Base-by-base conservation (phyloP, 30 jellyfish, hydroid and myxozoan genomes). In the Aurelia aurita region DNA sequence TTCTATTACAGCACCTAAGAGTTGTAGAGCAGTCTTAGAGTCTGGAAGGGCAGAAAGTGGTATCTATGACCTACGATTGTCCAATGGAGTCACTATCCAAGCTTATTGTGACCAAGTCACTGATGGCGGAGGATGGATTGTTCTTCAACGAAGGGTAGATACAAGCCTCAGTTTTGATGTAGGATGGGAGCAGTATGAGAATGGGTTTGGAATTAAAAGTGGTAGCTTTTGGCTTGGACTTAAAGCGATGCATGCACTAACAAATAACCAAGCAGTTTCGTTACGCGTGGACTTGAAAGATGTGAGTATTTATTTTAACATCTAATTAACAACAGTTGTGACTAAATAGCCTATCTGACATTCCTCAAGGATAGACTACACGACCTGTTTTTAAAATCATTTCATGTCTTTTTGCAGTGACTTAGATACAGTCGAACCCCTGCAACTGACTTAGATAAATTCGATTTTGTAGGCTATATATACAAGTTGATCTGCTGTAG, bases 101-200 rank as follows among this genome's bases (percentile, higher is more conserved):
- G 73, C 34, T 1, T 61, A 61, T 20, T 61, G 73, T 7, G 73
- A 61, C 32, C 29, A 22, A 39, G 73, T 22, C 28, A 61, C 73
- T 13, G 73, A 61, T 7, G 73, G 73, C 47, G 73, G 73, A 16
- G 73, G 73, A 3, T 61, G 73, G 73, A 61, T 45, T 2, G 73
- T 61, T 2, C 18, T 61, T 61, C 32, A 22, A 7, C 73, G 73
- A 39, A 19, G 73, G 34, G 34, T 22, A 20, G 32, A 31, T 7
- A 61, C 19, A 10, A 31, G 34, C 20, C 13, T 39, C 29, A 61
- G 34, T 22, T 61, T 61, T 20, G 34, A 61, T 20, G 34, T 31
- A 61, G 34, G 21, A 3, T 61, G 73, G 73, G 46, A 61, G 14
- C 21, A 20, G 34, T 16, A 39, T 61, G 73, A 31, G 5, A 31